phyloP scores from a whole-genome alignment of 2,113 vertebrate species.

The Nesogale talazaci region DNA sequence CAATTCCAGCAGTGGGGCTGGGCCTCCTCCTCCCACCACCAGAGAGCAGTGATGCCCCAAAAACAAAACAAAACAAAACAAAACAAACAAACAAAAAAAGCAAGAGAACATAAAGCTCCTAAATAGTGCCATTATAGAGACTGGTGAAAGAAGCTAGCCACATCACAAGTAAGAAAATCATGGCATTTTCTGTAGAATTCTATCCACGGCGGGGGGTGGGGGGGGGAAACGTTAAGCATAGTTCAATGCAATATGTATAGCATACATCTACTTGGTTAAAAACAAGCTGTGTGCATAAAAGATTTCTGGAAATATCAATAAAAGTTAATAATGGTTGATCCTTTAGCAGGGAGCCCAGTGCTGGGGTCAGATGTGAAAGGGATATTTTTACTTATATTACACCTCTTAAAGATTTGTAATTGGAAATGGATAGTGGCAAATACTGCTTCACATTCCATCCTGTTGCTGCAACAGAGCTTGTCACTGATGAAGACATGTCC shows the following conservation, averaged over 20 bases:
- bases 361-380: background rate
- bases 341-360: background rate
- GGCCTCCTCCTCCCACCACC: no score
- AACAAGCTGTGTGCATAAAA: background rate
- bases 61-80: no score
- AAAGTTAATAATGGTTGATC: background rate
- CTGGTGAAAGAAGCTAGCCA: slow-evolving; percentile 24
- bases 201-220: background rate
- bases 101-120: slow-evolving; percentile 30
- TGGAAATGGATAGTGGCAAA: no score
- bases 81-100: no score
- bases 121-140: background rate
- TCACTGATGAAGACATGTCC: background rate
- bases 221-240: background rate
- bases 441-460: slow-evolving; percentile 3
- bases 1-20: no score
- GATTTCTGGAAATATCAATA: slow-evolving; percentile 3
- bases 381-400: background rate
- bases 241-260: slow-evolving; percentile 1
- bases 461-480: slow-evolving; percentile 27
- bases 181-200: background rate
- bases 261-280: background rate
- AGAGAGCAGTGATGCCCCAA: no score
- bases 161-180: slow-evolving; percentile 11
- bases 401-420: slow-evolving; percentile 29